Evolutionary conservation across 2,888 invertebrate species (phyloP).

Genomic region (Yponomeuta evonymella): DNA sequence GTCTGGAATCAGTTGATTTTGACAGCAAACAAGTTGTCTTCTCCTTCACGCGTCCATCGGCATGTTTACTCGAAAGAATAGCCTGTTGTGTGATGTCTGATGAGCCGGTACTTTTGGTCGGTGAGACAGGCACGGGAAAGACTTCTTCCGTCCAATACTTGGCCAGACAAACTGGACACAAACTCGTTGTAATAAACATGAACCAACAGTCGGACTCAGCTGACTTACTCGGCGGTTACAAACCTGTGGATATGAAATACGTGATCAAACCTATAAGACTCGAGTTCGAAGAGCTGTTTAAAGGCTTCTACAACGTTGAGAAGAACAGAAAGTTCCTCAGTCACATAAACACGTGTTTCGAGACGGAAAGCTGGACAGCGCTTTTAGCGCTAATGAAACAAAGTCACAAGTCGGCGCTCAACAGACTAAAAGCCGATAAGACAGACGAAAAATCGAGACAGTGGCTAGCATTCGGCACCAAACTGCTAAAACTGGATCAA

Average conservation of each 20-base stretch:
- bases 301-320: conserved; percentile 83
- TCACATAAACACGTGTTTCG: conserved; percentile 86
- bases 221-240: conserved; percentile 97
- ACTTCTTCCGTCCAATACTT: conserved; percentile 96
- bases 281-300: conserved; percentile 90
- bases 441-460: conserved; percentile 51
- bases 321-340: conserved; percentile 89
- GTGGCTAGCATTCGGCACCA: conserved; percentile 81
- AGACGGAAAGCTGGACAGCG: conserved; percentile 82
- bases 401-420: conserved; percentile 80
- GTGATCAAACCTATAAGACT: conserved; percentile 87
- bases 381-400: conserved; percentile 86
- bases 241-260: conserved; percentile 93
- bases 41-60: conserved; percentile 88
- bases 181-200: conserved; percentile 96
- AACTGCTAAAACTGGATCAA: conserved; percentile 81
- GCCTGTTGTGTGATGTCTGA: conserved; percentile 87
- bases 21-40: conserved; percentile 76
- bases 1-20: conserved; percentile 51
- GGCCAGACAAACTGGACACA: conserved; percentile 88
- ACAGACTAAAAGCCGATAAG: conserved; percentile 56
- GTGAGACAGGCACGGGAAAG: conserved; percentile 99
- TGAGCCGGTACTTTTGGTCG: conserved; percentile 95
- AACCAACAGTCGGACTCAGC: conserved; percentile 99
- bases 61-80: conserved; percentile 90